Evolutionary conservation across 2,888 invertebrate species (phyloP).

Genomic region (Neocrepidodera transversa): DNA sequence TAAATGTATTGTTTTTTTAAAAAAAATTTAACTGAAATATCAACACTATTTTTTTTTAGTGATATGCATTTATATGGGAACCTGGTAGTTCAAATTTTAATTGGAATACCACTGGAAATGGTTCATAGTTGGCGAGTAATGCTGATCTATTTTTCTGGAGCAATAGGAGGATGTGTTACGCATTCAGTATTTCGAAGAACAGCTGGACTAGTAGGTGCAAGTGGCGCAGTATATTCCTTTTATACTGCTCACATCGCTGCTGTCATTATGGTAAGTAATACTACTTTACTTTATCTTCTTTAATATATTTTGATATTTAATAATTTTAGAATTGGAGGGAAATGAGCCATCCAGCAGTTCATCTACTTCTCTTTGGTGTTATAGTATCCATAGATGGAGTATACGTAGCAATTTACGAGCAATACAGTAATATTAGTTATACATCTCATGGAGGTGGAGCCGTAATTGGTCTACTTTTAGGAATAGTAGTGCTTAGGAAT

Average conservation of each 20-base stretch:
- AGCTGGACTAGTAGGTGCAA: constrained; percentile 86
- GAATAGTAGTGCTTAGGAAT: constrained; percentile 70
- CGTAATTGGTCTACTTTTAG: constrained; percentile 78
- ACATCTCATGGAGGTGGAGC: constrained; percentile 79
- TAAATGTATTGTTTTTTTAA: too few species aligned
- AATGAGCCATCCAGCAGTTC: constrained; percentile 75
- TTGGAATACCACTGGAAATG: constrained; percentile 94
- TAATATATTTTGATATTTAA: too few species aligned
- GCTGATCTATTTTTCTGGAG: constrained; percentile 81
- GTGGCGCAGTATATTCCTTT: constrained; percentile 91
- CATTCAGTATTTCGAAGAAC: constrained; percentile 79
- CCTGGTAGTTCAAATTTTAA: constrained; percentile 85
- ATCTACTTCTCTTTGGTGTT: constrained; percentile 42
- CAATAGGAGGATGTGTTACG: constrained; percentile 80
- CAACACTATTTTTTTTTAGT: constrained; percentile 15
- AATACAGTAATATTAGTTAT: constrained; percentile 65
- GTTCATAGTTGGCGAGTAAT: constrained; percentile 93
- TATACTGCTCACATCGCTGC: constrained; percentile 92
- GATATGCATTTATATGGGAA: constrained; percentile 88
- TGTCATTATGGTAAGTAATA: constrained; percentile 74
- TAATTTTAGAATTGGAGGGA: constrained; percentile 89
- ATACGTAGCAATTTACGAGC: constrained; percentile 51
- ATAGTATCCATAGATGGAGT: constrained; percentile 37
- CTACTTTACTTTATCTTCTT: too few species aligned
- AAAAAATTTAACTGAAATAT: too few species aligned